Evolutionary conservation across 2,888 invertebrate species (phyloP).

Genomic region (Cryptocephalus moraei): DNA sequence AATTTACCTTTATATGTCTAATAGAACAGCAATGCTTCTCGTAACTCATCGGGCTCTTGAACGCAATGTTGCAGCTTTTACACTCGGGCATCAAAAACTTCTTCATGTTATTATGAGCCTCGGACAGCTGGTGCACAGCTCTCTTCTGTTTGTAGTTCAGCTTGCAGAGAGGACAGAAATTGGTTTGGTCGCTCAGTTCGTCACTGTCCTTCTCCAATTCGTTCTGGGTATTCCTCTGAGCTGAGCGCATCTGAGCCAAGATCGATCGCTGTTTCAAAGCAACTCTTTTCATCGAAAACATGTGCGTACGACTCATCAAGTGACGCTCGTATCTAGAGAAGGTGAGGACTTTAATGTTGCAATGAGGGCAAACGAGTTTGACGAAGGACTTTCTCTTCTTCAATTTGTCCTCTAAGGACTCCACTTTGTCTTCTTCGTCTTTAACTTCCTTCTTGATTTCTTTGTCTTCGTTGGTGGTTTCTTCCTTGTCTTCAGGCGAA

Average conservation of each 20-base stretch:
- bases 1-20: constrained; percentile 70
- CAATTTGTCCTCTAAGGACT: not conserved
- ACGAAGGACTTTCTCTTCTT: constrained; percentile 43
- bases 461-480: constrained; percentile 16
- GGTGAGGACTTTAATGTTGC: constrained; percentile 61
- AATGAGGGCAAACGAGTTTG: constrained; percentile 67
- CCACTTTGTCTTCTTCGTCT: not conserved
- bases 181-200: constrained; percentile 42
- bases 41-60: constrained; percentile 76
- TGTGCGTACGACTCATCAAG: constrained; percentile 59
- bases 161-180: constrained; percentile 37
- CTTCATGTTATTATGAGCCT: constrained; percentile 75
- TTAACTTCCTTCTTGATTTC: constrained; percentile 4
- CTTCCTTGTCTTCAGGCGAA: constrained; percentile 35
- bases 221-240: constrained; percentile 70
- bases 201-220: constrained; percentile 62
- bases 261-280: constrained; percentile 57
- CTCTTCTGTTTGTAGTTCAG: constrained; percentile 43
- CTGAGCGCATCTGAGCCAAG: constrained; percentile 64
- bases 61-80: constrained; percentile 63
- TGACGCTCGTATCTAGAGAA: constrained; percentile 69
- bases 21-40: constrained; percentile 75
- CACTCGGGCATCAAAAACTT: constrained; percentile 77
- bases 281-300: constrained; percentile 61
- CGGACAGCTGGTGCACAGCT: constrained; percentile 67